A percentile compares a stretch with the other conserved stretches of the same genome.
phyloP scores from a whole-genome alignment of 2,888 invertebrate genomes.

The Anaspis maculata region DNA sequence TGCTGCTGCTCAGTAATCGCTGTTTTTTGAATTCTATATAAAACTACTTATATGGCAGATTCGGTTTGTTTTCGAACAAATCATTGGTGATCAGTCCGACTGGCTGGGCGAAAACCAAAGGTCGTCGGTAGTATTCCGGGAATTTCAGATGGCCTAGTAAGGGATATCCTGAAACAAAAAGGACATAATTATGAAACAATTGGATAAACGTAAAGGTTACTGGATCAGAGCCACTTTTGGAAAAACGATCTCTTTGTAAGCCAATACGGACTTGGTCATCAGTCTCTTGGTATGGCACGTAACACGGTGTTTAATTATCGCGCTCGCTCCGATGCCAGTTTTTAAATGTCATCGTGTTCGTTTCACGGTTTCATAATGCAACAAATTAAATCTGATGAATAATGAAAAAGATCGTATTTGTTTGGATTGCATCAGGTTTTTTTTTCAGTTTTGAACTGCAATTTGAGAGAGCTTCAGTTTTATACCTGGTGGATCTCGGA shows the following conservation, averaged over 20 bases:
- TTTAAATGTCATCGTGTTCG: slow-evolving; percentile 11
- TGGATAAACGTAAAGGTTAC: slow-evolving; percentile 12
- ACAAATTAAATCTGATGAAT: slow-evolving; percentile 1
- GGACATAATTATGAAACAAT: slow-evolving; percentile 6
- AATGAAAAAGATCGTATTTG: neutral
- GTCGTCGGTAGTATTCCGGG: slow-evolving; percentile 29
- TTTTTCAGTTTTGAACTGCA: no score
- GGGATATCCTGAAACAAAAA: slow-evolving; percentile 22
- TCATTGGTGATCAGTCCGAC: slow-evolving; percentile 33
- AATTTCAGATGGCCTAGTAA: slow-evolving; percentile 26
- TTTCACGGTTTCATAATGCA: slow-evolving; percentile 3
- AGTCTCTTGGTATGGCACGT: neutral
- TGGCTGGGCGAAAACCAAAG: slow-evolving; percentile 30
- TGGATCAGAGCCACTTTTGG: slow-evolving; percentile 3
- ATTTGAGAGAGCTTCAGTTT: neutral
- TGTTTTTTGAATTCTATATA: no score
- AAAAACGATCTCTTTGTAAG: no score
- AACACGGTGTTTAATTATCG: slow-evolving; percentile 2
- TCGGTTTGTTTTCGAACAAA: slow-evolving; percentile 24
- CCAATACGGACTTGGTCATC: neutral
- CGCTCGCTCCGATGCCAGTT: no score
- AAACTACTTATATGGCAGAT: no score
- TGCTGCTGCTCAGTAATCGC: no score
- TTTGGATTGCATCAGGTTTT: no score
- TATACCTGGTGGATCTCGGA: slow-evolving; percentile 40